Conservation (phyloP, 1,140 invertebrate species). For the Camponotus vicinus region DNA sequence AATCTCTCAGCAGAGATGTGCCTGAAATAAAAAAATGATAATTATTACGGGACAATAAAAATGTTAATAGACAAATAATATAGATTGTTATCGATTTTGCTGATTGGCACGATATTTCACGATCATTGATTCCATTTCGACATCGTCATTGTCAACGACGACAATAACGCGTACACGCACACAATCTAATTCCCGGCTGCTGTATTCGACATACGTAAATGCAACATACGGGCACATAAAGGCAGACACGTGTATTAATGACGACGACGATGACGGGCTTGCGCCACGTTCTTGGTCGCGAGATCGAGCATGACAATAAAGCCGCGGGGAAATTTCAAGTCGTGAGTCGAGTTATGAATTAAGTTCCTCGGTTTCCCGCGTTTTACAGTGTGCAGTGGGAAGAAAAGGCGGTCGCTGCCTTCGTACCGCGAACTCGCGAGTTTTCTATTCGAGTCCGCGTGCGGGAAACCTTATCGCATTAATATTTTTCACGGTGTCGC, state of each 20-base stretch:
- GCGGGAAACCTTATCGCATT: background rate
- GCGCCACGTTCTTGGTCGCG: conserved; percentile 49
- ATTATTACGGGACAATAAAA: no score
- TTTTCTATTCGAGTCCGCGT: background rate
- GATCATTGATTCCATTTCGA: conserved; percentile 67
- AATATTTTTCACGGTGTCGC: background rate
- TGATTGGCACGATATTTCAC: conserved; percentile 29
- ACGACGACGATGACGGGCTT: conserved; percentile 42
- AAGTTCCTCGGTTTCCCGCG: conserved; percentile 5
- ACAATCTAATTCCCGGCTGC: conserved; percentile 26
- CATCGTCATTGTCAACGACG: conserved; percentile 35
- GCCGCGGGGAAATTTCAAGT: conserved; percentile 55
- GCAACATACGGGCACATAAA: background rate
- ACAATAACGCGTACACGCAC: conserved; percentile 66
- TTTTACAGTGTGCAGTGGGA: background rate
- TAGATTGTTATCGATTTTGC: conserved; percentile 9
- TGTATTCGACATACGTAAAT: conserved; percentile 1
- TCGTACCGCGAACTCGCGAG: background rate
- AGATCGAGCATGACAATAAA: conserved; percentile 68
- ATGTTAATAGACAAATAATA: background rate
- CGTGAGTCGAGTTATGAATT: conserved; percentile 66
- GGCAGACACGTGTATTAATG: conserved; percentile 47
- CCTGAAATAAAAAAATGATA: background rate
- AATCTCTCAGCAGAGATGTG: background rate
- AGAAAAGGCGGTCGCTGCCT: conserved; percentile 21